Base-by-base conservation (phyloP, 2,113 vertebrate genomes). In the Columba janthina region DNA sequence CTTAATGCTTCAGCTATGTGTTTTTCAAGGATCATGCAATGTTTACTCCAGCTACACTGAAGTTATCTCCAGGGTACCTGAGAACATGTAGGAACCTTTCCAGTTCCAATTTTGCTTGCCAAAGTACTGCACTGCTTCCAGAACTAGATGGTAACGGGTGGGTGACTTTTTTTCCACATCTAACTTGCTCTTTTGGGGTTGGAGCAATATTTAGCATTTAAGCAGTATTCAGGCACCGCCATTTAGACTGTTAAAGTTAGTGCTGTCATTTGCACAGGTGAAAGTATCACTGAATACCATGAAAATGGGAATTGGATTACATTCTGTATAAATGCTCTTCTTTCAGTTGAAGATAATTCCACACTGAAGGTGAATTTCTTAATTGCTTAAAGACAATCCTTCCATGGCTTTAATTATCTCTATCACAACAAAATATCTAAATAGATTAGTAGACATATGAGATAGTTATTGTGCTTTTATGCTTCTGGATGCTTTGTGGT, bases 281-380 rank as follows among this genome's bases (percentile, higher is more conserved):
- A 62, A 64, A 17, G 24, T 87, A 72, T 86, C 3, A 2, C n/a
- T 85, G 38, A 91, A 88, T 65, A 53, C 54, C 24, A 7, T 75
- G 66, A 73, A 93, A 83, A 62, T 50, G 15, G 42, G 25, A 76
- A 90, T 28, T 66, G 44, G 62, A 76, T 89, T 89, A 42, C 14
- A 40, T 86, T 69, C 42, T 66, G 6, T 64, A 38, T 67, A 88
- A 84, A 78, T 61, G 22, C 32, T 74, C 12, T 36, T 91, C 40
- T 80, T 88, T 79, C 16, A 36, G 48, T 66, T 74, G 53, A 85
- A 70, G 34, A 24, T 80, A 74, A 76, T 89, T 78, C 51, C 40
- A 20, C 6, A 1, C 56, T 84, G 12, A 40, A 26, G 34, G 18
- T 70, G 46, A 73, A 66, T 90, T 80, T 83, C n/a, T 48, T 85